A percentile compares a stretch with the other conserved stretches of the same genome.
Evolutionary conservation across 2,113 vertebrate genomes (phyloP).

Genomic region (Seriola quinqueradiata): DNA sequence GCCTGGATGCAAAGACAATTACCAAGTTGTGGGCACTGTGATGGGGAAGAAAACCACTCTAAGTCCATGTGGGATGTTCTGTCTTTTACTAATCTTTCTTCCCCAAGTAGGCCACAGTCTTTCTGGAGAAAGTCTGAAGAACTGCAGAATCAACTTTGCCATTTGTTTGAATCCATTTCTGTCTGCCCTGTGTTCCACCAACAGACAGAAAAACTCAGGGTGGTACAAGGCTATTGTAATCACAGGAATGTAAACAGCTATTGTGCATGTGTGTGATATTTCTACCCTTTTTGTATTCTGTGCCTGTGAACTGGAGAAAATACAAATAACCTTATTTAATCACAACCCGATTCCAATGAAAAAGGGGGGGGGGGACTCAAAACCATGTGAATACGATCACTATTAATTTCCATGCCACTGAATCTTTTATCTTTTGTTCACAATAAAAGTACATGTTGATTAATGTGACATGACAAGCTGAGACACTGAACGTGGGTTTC

Average conservation of each 20-base stretch:
- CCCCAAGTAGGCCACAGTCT: constrained; percentile 64
- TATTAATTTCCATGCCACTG: constrained; percentile 24
- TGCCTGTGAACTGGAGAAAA: neutral
- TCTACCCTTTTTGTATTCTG: neutral
- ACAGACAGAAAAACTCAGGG: constrained; percentile 2
- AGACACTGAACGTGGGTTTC: constrained; percentile 42
- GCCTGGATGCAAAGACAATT: constrained; percentile 76
- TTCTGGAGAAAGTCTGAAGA: constrained; percentile 54
- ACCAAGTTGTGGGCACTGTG: constrained; percentile 66
- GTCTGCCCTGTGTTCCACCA: constrained; percentile 15
- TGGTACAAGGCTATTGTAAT: constrained; percentile 24
- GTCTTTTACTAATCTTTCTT: constrained; percentile 72
- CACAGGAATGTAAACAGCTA: constrained; percentile 12
- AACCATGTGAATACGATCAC: constrained; percentile 14
- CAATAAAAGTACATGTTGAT: constrained; percentile 53
- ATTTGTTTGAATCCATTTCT: constrained; percentile 40
- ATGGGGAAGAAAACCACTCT: constrained; percentile 67
- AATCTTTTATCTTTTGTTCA: constrained; percentile 57
- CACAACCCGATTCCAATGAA: constrained; percentile 21
- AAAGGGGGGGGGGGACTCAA: neutral
- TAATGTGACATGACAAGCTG: constrained; percentile 64
- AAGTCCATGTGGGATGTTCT: constrained; percentile 74
- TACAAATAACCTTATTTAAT: constrained; percentile 30
- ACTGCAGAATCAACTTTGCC: constrained; percentile 51
- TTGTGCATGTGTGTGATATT: constrained; percentile 4